Conservation (phyloP, 2,888 invertebrate species). For the Limnephilus rhombicus region DNA sequence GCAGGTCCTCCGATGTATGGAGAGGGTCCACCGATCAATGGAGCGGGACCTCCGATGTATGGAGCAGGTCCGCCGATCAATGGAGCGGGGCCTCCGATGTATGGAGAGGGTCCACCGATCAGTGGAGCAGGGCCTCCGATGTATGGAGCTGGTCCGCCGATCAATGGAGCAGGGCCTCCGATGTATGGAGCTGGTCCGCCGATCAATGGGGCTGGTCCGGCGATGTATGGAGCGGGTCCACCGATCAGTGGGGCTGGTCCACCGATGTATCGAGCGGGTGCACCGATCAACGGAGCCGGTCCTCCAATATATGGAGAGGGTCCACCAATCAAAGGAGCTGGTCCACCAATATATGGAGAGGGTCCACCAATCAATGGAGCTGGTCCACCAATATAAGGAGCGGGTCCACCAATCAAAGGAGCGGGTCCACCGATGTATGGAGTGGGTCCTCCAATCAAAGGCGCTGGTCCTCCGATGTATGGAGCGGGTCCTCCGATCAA, state of each 20-base stretch:
- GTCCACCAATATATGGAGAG: constrained; percentile 52
- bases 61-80: constrained; percentile 48
- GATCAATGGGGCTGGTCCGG: constrained; percentile 36
- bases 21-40: constrained; percentile 49
- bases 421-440: constrained; percentile 40
- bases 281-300: constrained; percentile 51
- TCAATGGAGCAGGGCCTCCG: constrained; percentile 49
- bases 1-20: constrained; percentile 50
- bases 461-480: constrained; percentile 47
- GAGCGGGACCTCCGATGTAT: constrained; percentile 46
- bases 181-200: constrained; percentile 44
- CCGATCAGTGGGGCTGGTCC: constrained; percentile 49
- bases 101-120: constrained; percentile 53
- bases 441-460: constrained; percentile 46
- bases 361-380: constrained; percentile 50
- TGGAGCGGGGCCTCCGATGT: constrained; percentile 54
- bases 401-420: constrained; percentile 32
- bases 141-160: constrained; percentile 52
- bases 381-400: constrained; percentile 45
- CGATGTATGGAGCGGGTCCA: constrained; percentile 51
- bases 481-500: constrained; percentile 47
- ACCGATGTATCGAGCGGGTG: constrained; percentile 37
- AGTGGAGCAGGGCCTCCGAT: constrained; percentile 53
- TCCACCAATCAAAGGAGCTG: constrained; percentile 49
- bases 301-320: constrained; percentile 52